Percentiles rank a stretch among this genome's conserved stretches.
phyloP scores from a whole-genome alignment of 2,888 invertebrate species.

The Pheosia tremula region DNA sequence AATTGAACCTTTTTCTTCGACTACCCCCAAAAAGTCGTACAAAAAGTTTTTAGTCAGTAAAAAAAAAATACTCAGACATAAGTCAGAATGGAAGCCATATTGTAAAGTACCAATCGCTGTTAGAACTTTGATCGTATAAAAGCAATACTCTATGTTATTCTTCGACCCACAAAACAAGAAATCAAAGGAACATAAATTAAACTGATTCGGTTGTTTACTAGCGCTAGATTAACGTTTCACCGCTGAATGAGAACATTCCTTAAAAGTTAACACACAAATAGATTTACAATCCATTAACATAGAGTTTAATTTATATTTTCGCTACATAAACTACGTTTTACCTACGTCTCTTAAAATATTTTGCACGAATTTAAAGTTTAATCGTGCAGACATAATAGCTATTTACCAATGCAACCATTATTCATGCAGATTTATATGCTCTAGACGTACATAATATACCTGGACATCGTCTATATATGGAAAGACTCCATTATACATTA shows the following conservation, averaged over 20 bases:
- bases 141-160: background rate
- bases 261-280: constrained; percentile 41
- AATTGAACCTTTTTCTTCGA: too few relatives aligned
- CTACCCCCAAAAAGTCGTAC: too few relatives aligned
- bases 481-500: too few relatives aligned
- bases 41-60: too few relatives aligned
- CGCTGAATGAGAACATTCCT: constrained; percentile 22
- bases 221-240: constrained; percentile 19
- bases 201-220: constrained; percentile 5
- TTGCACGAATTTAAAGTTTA: background rate
- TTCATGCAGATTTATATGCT: constrained; percentile 35
- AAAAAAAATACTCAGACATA: too few relatives aligned
- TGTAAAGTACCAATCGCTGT: background rate
- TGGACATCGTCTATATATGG: too few relatives aligned
- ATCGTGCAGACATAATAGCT: constrained; percentile 5
- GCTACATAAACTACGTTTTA: constrained; percentile 20
- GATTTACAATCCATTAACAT: constrained; percentile 52
- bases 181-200: constrained; percentile 8
- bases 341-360: constrained; percentile 15
- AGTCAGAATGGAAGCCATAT: background rate
- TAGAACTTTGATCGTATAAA: background rate
- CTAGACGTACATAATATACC: too few relatives aligned
- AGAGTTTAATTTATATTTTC: constrained; percentile 36
- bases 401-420: constrained; percentile 42
- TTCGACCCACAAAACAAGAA: constrained; percentile 15